Percentiles rank a stretch among this genome's conserved stretches.
phyloP scores from a whole-genome alignment of 1,140 invertebrate genomes.

The Drosophila guanche region DNA sequence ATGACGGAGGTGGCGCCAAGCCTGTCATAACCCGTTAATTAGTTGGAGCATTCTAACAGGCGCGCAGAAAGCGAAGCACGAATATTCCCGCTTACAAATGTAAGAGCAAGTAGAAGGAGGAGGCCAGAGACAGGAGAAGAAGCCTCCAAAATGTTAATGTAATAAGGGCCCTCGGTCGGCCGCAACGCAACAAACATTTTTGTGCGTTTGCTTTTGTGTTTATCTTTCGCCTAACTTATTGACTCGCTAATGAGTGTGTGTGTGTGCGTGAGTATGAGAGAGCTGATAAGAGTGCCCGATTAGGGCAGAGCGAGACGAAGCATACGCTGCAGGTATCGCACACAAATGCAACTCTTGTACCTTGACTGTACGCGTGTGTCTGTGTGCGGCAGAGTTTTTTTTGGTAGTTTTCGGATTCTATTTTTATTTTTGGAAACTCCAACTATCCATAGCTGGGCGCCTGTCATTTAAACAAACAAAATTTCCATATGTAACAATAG shows the following conservation, averaged over 20 bases:
- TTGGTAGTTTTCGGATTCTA: constrained; percentile 23
- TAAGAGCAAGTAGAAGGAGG: not conserved
- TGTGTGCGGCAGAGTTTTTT: constrained; percentile 32
- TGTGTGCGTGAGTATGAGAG: constrained; percentile 10
- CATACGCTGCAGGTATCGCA: constrained; percentile 22
- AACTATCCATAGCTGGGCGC: constrained; percentile 49
- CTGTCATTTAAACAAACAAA: constrained; percentile 62
- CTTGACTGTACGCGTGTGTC: constrained; percentile 22
- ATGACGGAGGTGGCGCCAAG: constrained; percentile 74
- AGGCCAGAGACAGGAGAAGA: constrained; percentile 6
- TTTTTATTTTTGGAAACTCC: constrained; percentile 27
- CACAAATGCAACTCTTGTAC: constrained; percentile 20
- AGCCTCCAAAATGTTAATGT: constrained; percentile 35
- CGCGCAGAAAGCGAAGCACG: constrained; percentile 54
- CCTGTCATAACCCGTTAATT: constrained; percentile 83
- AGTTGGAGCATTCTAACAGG: constrained; percentile 83
- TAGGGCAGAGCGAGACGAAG: constrained; percentile 4
- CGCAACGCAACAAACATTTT: constrained; percentile 34
- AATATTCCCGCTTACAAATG: constrained; percentile 39
- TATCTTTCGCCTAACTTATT: constrained; percentile 53
- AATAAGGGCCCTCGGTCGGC: not conserved
- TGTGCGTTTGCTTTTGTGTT: constrained; percentile 42
- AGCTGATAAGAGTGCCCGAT: constrained; percentile 30
- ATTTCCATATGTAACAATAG: constrained; percentile 67
- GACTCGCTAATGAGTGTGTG: constrained; percentile 52